These are phyloP conservation scores for Tenrec ecaudatus DNA, from an alignment of 2,113 vertebrate species.

Conservation along the genomic window DNA sequence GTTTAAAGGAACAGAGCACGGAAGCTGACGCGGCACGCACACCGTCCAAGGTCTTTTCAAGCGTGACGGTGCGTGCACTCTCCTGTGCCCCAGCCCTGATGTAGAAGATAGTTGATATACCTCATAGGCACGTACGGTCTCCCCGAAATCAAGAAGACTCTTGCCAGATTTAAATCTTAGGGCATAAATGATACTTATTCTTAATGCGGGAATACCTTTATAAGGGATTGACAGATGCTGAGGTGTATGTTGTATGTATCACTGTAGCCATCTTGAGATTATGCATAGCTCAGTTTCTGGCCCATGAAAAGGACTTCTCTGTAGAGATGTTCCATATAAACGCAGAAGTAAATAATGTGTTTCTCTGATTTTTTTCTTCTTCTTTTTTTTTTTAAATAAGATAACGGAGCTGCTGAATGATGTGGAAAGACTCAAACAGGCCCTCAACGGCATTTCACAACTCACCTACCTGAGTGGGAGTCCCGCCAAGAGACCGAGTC, in stretches of 20 bases:
- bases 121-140: background rate
- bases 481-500: constrained; percentile 93
- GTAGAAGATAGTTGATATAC: background rate
- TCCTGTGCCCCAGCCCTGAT: background rate
- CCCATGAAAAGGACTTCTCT: background rate
- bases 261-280: background rate
- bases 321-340: background rate
- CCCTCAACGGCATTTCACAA: constrained; percentile 95
- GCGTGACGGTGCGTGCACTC: background rate
- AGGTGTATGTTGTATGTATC: background rate
- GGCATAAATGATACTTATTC: background rate
- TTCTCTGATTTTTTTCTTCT: constrained; percentile 47
- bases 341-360: background rate
- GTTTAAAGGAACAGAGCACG: background rate
- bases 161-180: background rate
- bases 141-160: background rate
- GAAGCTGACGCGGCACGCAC: background rate
- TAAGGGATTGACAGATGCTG: background rate
- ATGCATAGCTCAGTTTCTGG: background rate
- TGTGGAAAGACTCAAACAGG: constrained; percentile 95
- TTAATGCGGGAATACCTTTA: constrained; percentile 20
- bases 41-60: background rate
- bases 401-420: constrained; percentile 96
- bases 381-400: constrained; percentile 82
- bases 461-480: constrained; percentile 91